A percentile compares a stretch with the other conserved stretches of the same genome.
phyloP scores from a whole-genome alignment of 2,113 vertebrate species.

The Pomatorhinus ruficollis region DNA sequence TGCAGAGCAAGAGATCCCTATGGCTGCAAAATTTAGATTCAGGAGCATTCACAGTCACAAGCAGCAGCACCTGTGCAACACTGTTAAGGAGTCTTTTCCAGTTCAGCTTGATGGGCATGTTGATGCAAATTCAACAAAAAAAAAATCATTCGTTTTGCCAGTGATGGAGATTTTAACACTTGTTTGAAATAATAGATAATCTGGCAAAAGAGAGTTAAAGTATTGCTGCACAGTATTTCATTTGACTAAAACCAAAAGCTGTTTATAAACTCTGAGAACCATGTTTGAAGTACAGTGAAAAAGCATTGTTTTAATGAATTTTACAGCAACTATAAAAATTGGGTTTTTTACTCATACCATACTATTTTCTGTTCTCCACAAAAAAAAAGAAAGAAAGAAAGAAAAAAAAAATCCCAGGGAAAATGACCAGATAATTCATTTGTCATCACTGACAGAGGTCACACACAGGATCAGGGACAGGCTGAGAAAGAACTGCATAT shows the following conservation, averaged over 20 bases:
- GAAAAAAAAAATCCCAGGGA: neutral
- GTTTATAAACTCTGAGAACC: constrained; percentile 62
- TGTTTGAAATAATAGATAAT: constrained; percentile 78
- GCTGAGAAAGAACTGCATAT: neutral
- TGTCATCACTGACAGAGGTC: neutral
- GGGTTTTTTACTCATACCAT: neutral
- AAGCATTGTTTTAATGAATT: constrained; percentile 56
- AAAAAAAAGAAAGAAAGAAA: neutral
- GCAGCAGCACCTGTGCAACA: constrained; percentile 47
- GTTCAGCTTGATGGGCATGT: constrained; percentile 72
- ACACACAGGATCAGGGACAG: neutral
- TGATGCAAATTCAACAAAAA: constrained; percentile 72
- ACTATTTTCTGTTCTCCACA: constrained; percentile 10
- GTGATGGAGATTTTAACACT: constrained; percentile 73
- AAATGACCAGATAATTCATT: neutral
- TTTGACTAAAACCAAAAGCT: constrained; percentile 73
- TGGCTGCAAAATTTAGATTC: constrained; percentile 8
- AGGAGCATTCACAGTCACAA: constrained; percentile 46
- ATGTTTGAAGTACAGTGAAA: constrained; percentile 49
- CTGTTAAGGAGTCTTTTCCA: constrained; percentile 66
- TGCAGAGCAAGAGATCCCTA: neutral
- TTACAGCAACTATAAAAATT: constrained; percentile 28
- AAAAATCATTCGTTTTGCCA: constrained; percentile 73
- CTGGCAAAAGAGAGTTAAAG: constrained; percentile 71
- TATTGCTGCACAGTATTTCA: constrained; percentile 64